phyloP scores from a whole-genome alignment of 1,140 invertebrate genomes.

The Zaprionus gabonicus region DNA sequence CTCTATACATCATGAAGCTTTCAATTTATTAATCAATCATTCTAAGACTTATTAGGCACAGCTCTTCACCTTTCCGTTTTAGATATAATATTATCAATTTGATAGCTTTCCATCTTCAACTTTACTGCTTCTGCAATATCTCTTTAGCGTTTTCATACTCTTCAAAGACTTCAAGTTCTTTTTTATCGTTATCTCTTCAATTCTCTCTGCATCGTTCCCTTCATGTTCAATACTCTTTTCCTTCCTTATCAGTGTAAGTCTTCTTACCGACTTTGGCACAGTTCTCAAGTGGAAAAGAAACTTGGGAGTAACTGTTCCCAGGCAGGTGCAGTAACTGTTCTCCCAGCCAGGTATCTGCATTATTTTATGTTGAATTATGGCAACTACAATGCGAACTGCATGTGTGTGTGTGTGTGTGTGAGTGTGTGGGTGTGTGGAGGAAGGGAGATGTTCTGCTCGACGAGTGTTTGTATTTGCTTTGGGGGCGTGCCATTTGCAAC shows the following conservation, averaged over 20 bases:
- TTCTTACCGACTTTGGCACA: background rate
- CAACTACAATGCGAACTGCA: constrained; percentile 50
- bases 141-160: accelerated
- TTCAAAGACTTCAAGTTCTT: too few relatives aligned
- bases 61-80: too few relatives aligned
- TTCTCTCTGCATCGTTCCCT: background rate
- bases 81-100: too few relatives aligned
- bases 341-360: constrained; percentile 55
- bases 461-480: constrained; percentile 31
- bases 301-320: constrained; percentile 19
- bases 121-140: background rate
- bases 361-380: constrained; percentile 80
- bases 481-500: constrained; percentile 66
- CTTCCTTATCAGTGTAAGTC: background rate
- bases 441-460: background rate
- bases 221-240: background rate
- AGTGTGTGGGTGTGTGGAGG: background rate
- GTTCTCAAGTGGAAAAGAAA: constrained; percentile 9
- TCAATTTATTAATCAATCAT: too few relatives aligned
- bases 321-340: constrained; percentile 29
- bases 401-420: constrained; percentile 37
- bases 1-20: too few relatives aligned
- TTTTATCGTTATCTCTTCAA: background rate
- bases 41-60: too few relatives aligned
- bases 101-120: background rate